These are phyloP conservation scores for Malurus alboscapulatus DNA, from an alignment of 2,113 vertebrate genomes.

Conservation along the genomic window DNA sequence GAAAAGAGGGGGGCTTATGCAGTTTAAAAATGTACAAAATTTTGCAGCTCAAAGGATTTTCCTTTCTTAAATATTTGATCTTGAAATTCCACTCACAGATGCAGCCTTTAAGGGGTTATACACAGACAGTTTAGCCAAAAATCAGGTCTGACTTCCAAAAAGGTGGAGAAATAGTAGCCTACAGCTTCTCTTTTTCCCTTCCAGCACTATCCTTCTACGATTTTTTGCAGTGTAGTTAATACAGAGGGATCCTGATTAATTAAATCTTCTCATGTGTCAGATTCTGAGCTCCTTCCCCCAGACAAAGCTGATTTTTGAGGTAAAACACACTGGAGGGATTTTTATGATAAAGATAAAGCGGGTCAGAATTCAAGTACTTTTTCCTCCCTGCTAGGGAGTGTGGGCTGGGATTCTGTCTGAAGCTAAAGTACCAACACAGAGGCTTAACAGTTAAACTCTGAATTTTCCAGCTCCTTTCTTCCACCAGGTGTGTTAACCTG, in stretches of 20 bases:
- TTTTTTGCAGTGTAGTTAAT: constrained; percentile 7
- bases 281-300: neutral
- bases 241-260: neutral
- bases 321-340: neutral
- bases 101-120: neutral
- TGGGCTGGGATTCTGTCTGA: neutral
- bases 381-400: neutral
- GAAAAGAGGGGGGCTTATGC: neutral
- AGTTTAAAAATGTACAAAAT: neutral
- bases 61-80: constrained; percentile 36
- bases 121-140: constrained; percentile 8
- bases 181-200: neutral
- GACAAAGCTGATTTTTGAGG: neutral
- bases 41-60: constrained; percentile 21
- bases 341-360: neutral
- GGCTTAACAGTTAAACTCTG: neutral
- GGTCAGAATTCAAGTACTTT: neutral
- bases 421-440: neutral
- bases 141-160: neutral
- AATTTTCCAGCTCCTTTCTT: neutral
- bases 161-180: neutral
- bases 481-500: neutral
- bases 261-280: neutral
- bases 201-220: neutral
- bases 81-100: constrained; percentile 2